These are phyloP conservation scores for Halcyon senegalensis DNA, from an alignment of 2,113 vertebrate genomes.

Conservation along the genomic window DNA sequence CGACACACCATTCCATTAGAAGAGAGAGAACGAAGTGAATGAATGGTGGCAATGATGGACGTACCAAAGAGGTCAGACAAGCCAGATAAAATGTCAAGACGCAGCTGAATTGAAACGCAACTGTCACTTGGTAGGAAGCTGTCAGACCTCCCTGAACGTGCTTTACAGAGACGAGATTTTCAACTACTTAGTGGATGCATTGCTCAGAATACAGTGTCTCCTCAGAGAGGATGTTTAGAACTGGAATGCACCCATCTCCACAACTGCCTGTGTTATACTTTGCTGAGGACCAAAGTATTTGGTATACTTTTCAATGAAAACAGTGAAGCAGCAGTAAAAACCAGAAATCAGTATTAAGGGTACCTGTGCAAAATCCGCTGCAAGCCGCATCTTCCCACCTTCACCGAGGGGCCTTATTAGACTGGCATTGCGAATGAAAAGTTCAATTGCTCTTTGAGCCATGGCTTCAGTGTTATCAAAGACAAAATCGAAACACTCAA, in stretches of 20 bases:
- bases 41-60: neutral
- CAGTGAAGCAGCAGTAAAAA: neutral
- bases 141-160: neutral
- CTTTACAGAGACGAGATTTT: neutral
- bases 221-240: neutral
- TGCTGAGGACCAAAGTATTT: neutral
- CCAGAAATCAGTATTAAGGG: neutral
- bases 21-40: constrained; percentile 1
- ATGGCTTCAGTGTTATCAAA: constrained; percentile 90
- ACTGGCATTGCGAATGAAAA: constrained; percentile 91
- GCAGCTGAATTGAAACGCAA: neutral
- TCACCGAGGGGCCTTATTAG: constrained; percentile 90
- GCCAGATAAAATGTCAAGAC: neutral
- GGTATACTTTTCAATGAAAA: neutral
- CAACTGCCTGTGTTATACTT: neutral
- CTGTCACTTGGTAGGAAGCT: neutral
- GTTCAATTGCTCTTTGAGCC: constrained; percentile 88
- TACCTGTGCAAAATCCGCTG: constrained; percentile 96
- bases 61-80: accelerated
- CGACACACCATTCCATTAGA: neutral
- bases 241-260: neutral
- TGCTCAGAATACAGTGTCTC: neutral
- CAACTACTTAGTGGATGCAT: neutral
- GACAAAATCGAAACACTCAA: constrained; percentile 93
- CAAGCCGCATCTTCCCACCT: constrained; percentile 94